Percentiles rank a stretch among this genome's conserved stretches.
phyloP scores from a whole-genome alignment of 2,797 vertebrate genomes.

The Rhinoraja longicauda region DNA sequence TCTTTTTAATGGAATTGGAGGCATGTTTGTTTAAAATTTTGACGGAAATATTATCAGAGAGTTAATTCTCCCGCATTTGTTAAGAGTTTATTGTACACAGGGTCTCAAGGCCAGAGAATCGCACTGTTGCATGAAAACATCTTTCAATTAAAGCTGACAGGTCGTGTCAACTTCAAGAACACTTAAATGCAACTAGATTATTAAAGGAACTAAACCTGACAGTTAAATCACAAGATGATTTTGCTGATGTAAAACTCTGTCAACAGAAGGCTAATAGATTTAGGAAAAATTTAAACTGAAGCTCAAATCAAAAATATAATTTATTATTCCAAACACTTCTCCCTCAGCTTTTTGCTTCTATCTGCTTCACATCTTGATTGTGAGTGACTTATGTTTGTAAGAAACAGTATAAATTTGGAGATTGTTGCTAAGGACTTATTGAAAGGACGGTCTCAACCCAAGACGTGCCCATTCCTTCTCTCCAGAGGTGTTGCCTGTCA shows the following conservation, averaged over 20 bases:
- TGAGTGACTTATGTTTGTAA: not conserved
- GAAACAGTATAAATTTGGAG: not conserved
- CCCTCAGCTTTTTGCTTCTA: not conserved
- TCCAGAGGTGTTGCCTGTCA: too few relatives aligned
- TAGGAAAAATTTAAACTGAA: not conserved
- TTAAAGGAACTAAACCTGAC: not conserved
- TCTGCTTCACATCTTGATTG: not conserved
- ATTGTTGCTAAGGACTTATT: not conserved
- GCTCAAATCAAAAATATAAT: not conserved
- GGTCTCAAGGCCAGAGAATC: not conserved
- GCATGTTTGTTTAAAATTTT: not conserved
- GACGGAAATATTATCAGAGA: not conserved
- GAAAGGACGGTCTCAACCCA: not conserved
- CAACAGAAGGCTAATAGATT: not conserved
- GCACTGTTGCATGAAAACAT: not conserved
- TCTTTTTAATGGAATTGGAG: not conserved
- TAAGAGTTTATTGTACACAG: not conserved
- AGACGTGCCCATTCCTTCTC: not conserved
- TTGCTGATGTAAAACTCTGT: constrained; percentile 2
- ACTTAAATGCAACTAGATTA: constrained; percentile 4
- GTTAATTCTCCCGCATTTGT: not conserved
- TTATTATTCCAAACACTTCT: not conserved
- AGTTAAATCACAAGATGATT: not conserved
- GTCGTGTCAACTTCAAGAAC: not conserved
- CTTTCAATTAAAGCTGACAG: not conserved